Percentiles rank a stretch among this genome's conserved stretches.
Conservation (phyloP, 1,140 invertebrate species). For the Melanaphis sacchari region DNA sequence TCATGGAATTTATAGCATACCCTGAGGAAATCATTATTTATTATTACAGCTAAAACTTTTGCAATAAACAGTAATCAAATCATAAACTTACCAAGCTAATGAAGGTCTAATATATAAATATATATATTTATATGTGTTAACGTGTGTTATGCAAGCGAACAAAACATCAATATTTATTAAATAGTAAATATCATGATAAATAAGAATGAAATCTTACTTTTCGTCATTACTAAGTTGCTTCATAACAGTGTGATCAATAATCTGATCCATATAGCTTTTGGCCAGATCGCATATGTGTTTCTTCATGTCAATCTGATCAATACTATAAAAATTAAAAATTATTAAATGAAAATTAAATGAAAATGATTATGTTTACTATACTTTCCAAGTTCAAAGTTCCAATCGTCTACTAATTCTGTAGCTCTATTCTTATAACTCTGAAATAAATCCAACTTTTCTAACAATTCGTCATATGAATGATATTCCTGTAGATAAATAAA, state of each 20-base stretch:
- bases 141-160: neutral
- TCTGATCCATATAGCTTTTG: constrained; percentile 49
- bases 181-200: neutral
- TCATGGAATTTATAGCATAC: constrained; percentile 60
- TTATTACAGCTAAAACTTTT: constrained; percentile 36
- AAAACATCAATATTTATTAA: constrained; percentile 8
- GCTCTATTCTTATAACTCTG: constrained; percentile 49
- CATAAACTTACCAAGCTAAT: constrained; percentile 48
- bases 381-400: constrained; percentile 58
- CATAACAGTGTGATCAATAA: neutral
- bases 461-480: constrained; percentile 24
- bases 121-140: neutral
- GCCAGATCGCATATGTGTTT: constrained; percentile 22
- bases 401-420: constrained; percentile 43
- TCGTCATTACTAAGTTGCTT: constrained; percentile 30
- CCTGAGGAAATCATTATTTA: constrained; percentile 22
- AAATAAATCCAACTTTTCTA: constrained; percentile 49
- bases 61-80: neutral
- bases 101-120: neutral
- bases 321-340: neutral
- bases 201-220: neutral
- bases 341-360: neutral
- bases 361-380: constrained; percentile 10
- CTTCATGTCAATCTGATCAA: constrained; percentile 43
- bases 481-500: neutral